Base-by-base conservation (phyloP, 2,797 vertebrate species). In the Spinus pinus region DNA sequence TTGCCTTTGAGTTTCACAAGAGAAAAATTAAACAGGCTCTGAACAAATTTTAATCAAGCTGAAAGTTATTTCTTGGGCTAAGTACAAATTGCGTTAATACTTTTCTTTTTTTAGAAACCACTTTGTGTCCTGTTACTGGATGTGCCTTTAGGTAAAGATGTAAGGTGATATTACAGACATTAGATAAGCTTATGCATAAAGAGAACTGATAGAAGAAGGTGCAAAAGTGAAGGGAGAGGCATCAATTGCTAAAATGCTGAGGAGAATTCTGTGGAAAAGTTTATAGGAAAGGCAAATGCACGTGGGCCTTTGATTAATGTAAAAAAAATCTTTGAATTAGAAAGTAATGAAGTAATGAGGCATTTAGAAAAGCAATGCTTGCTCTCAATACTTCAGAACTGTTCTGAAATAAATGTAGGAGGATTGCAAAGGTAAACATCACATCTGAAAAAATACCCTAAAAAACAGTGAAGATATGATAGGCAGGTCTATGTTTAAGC, bases 21-120 rank as follows among this genome's bases (percentile, higher is more conserved):
- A 91, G 51, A 86, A 70, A 88, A 86, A 66, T 51, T 54, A 69
- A 49, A 61, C 33, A 58, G 18, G 10, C 9, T 60, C 56, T 49
- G 61, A 70, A 70, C 33, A 14, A 50, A 54, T 91, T 82, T 72
- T 50, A 77, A n/a, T 91, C n/a, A 62, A 5, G 10, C 28, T 73
- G 44, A 62, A 94, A 73, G 30, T 17, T 75, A 35, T 33, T 95
- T 95, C 35, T 72, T 85, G 20, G 19, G 6, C 20, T 69, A 65
- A 61, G 12, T 79, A 54, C 56, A 79, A 81, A 82, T 69, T 58
- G 13, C 27, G 28, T 66, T 71, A 72, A 51, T 66, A 13, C 66
- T 70, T 62, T 30, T 41, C 42, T n/a, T 44, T 42, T 57, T 91
- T 85, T 62, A 62, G 74, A 82, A 70, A 41, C 42, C 1, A 12